Percentiles rank a stretch among this genome's conserved stretches.
Conservation (phyloP, 1,140 invertebrate species). For the Lepidostoma basale region DNA sequence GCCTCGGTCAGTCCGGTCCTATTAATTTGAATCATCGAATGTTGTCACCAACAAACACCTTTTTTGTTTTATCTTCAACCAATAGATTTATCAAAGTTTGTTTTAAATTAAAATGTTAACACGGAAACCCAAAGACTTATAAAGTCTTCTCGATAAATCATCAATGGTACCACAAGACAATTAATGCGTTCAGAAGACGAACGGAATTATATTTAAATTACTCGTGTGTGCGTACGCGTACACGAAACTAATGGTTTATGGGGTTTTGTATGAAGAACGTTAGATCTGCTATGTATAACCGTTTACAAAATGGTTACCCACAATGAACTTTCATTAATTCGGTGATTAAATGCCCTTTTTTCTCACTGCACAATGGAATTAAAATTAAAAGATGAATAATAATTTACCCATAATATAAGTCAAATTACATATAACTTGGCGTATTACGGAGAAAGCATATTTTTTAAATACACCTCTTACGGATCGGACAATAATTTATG, state of each 20-base stretch:
- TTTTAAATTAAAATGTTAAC: neutral
- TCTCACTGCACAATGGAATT: conserved; percentile 15
- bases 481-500: conserved; percentile 25
- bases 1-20: neutral
- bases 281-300: neutral
- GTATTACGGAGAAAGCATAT: neutral
- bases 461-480: conserved; percentile 6
- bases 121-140: neutral
- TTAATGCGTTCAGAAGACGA: too few relatives aligned
- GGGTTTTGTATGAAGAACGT: conserved; percentile 8
- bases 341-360: conserved; percentile 18
- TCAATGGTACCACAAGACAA: too few relatives aligned
- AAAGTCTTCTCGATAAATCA: neutral
- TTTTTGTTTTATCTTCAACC: neutral
- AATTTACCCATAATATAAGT: conserved; percentile 17
- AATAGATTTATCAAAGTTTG: neutral
- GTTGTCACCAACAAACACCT: neutral
- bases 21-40: neutral
- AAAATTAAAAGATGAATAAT: conserved; percentile 25
- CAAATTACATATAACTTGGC: conserved; percentile 7
- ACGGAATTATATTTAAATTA: neutral
- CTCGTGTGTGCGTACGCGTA: neutral
- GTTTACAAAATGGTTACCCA: conserved; percentile 17
- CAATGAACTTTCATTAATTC: conserved; percentile 14
- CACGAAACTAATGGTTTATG: neutral